Base-by-base conservation (phyloP, 1,140 invertebrate species). In the Heterodera carotae region DNA sequence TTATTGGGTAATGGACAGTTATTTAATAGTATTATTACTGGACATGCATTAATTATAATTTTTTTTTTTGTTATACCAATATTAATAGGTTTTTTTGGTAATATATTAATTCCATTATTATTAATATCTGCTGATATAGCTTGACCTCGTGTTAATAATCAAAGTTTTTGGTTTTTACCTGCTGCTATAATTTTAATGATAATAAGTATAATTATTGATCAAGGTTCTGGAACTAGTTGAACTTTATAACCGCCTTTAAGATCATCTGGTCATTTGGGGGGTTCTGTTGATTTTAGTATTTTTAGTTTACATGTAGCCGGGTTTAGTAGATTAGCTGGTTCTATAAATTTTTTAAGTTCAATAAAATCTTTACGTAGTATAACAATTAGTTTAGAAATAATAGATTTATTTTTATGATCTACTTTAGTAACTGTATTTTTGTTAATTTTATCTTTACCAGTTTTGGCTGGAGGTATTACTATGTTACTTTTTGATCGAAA, bases 401-500 rank as follows among this genome's bases (percentile, higher is more conserved):
- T 62, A 62, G 18, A 62, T 62, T 18, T 90, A 78, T 90, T 90
- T 85, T 84, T 88, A 90, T 93, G 92, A 91, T 89, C 92, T 34
- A 90, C 92, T 53, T 86, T 90, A 83, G 90, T 93, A 89, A 93
- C 92, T 71, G 90, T 91, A 33, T 85, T 93, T 87, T 82, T 92
- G 84, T 81, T 92, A 70, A 77, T 92, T 56, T 81, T 92, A 81
- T 91, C 91, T 12, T 81, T 92, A 81, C 92, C 92, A 3, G 92
- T 93, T 15, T 85, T 93, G 89, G 92, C 92, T 2, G 92, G 91
- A 76, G 92, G 90, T 64, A 92, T 92, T 89, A 92, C 92, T 48
- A 93, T 92, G 90, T 80, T 93, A 79, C 88, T 93, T 87, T 90
- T 90, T 27, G 91, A 92, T 89, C 91, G 91, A 85, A 92, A 92